These are phyloP conservation scores for Aelia acuminata DNA, from an alignment of 2,888 invertebrate species.

Conservation along the genomic window DNA sequence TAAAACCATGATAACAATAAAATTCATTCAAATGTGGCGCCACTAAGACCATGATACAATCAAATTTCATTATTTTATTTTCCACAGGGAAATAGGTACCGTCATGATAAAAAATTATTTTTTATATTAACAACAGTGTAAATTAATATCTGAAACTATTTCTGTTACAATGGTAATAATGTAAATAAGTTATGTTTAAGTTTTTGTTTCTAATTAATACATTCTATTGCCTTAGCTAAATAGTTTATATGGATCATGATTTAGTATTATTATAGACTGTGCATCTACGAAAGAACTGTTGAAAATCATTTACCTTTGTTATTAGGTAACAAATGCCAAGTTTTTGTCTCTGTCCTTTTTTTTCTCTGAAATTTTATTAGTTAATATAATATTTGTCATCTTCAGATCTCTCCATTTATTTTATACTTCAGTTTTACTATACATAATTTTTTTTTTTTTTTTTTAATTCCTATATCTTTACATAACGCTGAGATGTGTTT, in stretches of 20 bases:
- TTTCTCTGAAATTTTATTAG: not conserved
- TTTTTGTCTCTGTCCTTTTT: not conserved
- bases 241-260: not conserved
- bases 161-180: not conserved
- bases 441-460: not conserved
- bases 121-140: not conserved
- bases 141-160: not conserved
- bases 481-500: not conserved
- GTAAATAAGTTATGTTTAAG: not conserved
- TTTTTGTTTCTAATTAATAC: not conserved
- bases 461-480: not conserved
- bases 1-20: no score
- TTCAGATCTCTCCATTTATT: not conserved
- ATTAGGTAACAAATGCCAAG: not conserved
- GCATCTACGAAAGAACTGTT: not conserved
- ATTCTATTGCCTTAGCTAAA: not conserved
- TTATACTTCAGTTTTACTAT: not conserved
- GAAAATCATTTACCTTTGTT: not conserved
- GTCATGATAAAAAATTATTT: not conserved
- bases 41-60: not conserved
- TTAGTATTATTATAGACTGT: not conserved
- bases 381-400: not conserved
- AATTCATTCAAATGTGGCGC: no score
- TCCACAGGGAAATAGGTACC: not conserved
- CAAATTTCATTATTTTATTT: not conserved